A percentile compares a stretch with the other conserved stretches of the same genome.
These are phyloP conservation scores for Miichthys miiuy DNA, from an alignment of 2,797 vertebrate genomes.

Conservation along the genomic window DNA sequence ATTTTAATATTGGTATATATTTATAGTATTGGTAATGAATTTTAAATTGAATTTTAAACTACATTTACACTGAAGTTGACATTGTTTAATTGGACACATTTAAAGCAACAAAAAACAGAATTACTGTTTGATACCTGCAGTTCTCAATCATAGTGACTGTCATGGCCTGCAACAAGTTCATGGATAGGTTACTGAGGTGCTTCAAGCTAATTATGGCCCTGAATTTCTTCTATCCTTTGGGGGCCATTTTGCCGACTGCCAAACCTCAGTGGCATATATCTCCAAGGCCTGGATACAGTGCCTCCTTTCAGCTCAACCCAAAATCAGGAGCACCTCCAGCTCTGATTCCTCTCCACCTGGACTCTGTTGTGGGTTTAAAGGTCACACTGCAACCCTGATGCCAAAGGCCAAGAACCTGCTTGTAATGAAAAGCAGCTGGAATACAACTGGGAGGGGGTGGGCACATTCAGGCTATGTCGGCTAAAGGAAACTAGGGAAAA, in stretches of 20 bases:
- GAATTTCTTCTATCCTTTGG: constrained; percentile 29
- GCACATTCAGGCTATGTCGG: constrained; percentile 6
- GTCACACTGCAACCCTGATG: constrained; percentile 63
- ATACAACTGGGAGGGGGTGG: constrained; percentile 15
- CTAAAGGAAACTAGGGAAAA: constrained; percentile 28
- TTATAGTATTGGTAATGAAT: constrained; percentile 8
- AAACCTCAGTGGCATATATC: constrained; percentile 12
- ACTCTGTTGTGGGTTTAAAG: constrained; percentile 67
- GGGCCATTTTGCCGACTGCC: constrained; percentile 26
- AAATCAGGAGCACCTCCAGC: constrained; percentile 54
- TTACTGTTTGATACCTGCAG: not conserved
- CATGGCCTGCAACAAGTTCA: constrained; percentile 15
- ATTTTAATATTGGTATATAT: constrained; percentile 1
- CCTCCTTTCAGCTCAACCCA: constrained; percentile 50
- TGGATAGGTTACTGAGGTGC: not conserved
- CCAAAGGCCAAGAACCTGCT: constrained; percentile 67
- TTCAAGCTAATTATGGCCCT: constrained; percentile 11
- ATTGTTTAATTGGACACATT: constrained; percentile 27
- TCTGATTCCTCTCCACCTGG: constrained; percentile 67
- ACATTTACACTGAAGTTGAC: constrained; percentile 25
- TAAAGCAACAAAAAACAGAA: not conserved
- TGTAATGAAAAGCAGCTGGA: constrained; percentile 79
- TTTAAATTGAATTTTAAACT: not conserved
- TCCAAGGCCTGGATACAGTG: constrained; percentile 18
- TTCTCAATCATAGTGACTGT: constrained; percentile 3